Percentiles rank a stretch among this genome's conserved stretches.
phyloP scores from a whole-genome alignment of 2,888 invertebrate genomes.

The Gandaritis pyraliata region DNA sequence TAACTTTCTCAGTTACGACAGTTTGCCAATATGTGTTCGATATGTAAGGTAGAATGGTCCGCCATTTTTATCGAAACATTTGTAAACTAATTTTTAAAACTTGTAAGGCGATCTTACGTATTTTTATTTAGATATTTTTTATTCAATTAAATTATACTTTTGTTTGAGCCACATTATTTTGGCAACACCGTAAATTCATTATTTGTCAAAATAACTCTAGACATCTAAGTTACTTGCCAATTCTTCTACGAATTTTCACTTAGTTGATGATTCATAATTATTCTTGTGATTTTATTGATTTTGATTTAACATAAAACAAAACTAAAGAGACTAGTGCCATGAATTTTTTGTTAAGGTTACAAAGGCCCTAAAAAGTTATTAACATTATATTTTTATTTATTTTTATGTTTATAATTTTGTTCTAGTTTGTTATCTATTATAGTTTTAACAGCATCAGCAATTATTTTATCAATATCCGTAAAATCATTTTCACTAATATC shows the following conservation, averaged over 20 bases:
- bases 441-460: constrained; percentile 45
- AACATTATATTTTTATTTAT: constrained; percentile 7
- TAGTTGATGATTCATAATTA: too few relatives aligned
- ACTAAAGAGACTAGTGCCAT: too few relatives aligned
- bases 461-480: constrained; percentile 46
- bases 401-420: not conserved
- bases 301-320: too few relatives aligned
- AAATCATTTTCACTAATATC: constrained; percentile 30
- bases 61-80: constrained; percentile 7
- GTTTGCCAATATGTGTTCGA: constrained; percentile 21
- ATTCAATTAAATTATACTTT: not conserved
- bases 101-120: constrained; percentile 41
- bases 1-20: not conserved
- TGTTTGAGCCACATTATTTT: too few relatives aligned
- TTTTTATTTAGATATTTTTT: constrained; percentile 8
- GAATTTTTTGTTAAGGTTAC: too few relatives aligned
- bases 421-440: constrained; percentile 41
- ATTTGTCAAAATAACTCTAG: too few relatives aligned
- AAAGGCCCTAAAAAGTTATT: not conserved
- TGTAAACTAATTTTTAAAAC: constrained; percentile 13
- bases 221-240: too few relatives aligned
- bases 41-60: constrained; percentile 28
- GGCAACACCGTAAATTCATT: too few relatives aligned
- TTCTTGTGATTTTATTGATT: too few relatives aligned
- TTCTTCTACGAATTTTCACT: too few relatives aligned